A percentile compares a stretch with the other conserved stretches of the same genome.
These are phyloP conservation scores for Malacoctenus gilli DNA, from an alignment of 2,797 vertebrate species.

Conservation along the genomic window DNA sequence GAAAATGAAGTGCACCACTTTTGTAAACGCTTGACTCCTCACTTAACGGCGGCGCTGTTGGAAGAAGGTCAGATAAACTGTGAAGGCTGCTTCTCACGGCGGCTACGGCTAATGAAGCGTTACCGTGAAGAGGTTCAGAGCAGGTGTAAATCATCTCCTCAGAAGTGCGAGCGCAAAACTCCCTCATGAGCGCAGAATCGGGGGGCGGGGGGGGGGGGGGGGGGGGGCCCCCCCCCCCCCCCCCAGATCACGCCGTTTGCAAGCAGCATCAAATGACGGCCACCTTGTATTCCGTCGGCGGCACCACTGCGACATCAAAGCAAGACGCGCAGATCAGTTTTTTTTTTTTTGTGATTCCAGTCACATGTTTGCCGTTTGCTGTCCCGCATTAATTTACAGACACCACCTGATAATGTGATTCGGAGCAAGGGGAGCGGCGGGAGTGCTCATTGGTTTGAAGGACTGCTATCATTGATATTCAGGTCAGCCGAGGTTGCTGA, in stretches of 20 bases:
- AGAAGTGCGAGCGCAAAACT: neutral
- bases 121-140: conserved; percentile 4
- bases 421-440: conserved; percentile 12
- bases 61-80: conserved; percentile 9
- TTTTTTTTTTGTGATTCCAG: conserved; percentile 17
- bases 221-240: too few species aligned
- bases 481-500: conserved; percentile 64
- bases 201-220: too few species aligned
- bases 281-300: neutral
- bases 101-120: neutral
- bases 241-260: neutral
- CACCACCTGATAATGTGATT: conserved; percentile 20
- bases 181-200: conserved; percentile 11
- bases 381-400: conserved; percentile 21
- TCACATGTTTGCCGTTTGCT: neutral
- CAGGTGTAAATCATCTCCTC: conserved; percentile 17
- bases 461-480: conserved; percentile 65
- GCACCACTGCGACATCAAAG: conserved; percentile 1
- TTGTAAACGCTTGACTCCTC: neutral
- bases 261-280: neutral
- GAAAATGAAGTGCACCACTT: neutral
- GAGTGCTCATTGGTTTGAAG: conserved; percentile 34
- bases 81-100: neutral
- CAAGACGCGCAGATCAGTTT: neutral
- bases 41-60: neutral